These are phyloP conservation scores for Drosophila parthenogenetica DNA, from an alignment of 2,888 invertebrate species.

Conservation along the genomic window DNA sequence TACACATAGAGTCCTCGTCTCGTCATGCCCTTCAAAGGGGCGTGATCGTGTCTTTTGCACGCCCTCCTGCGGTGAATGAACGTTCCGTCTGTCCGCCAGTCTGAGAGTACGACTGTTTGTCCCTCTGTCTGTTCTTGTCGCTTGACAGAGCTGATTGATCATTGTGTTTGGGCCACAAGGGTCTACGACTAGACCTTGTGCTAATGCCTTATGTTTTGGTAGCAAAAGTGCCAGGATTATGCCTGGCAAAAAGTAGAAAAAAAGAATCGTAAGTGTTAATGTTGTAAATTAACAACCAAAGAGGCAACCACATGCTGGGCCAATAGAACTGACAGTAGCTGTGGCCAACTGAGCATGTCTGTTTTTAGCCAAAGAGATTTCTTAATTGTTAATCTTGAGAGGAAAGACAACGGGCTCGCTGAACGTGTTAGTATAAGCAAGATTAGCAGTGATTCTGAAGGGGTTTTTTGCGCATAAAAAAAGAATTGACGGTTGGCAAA, in stretches of 20 bases:
- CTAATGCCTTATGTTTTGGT: slow-evolving; percentile 64
- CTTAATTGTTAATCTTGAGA: slow-evolving; percentile 57
- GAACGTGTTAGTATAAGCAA: not conserved
- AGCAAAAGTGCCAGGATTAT: slow-evolving; percentile 69
- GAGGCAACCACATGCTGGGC: slow-evolving; percentile 66
- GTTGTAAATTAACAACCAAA: slow-evolving; percentile 52
- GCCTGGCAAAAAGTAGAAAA: slow-evolving; percentile 27
- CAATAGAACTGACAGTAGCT: slow-evolving; percentile 38
- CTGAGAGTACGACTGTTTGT: slow-evolving; percentile 14
- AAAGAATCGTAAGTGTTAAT: slow-evolving; percentile 51
- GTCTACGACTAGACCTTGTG: slow-evolving; percentile 35
- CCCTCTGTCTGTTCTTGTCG: slow-evolving; percentile 34
- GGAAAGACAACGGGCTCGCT: not conserved
- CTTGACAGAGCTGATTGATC: slow-evolving; percentile 74
- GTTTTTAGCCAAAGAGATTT: slow-evolving; percentile 42
- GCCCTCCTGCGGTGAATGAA: slow-evolving; percentile 73
- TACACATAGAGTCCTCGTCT: slow-evolving; percentile 5
- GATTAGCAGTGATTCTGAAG: not conserved
- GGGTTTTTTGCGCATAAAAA: not conserved
- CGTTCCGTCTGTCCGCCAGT: slow-evolving; percentile 19
- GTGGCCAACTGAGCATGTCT: slow-evolving; percentile 21
- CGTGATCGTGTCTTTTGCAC: slow-evolving; percentile 80
- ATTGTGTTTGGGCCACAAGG: slow-evolving; percentile 59
- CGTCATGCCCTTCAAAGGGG: slow-evolving; percentile 76
- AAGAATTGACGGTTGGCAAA: not conserved